Base-by-base conservation (phyloP, 2,113 vertebrate species). In the Aegotheles bennettii region DNA sequence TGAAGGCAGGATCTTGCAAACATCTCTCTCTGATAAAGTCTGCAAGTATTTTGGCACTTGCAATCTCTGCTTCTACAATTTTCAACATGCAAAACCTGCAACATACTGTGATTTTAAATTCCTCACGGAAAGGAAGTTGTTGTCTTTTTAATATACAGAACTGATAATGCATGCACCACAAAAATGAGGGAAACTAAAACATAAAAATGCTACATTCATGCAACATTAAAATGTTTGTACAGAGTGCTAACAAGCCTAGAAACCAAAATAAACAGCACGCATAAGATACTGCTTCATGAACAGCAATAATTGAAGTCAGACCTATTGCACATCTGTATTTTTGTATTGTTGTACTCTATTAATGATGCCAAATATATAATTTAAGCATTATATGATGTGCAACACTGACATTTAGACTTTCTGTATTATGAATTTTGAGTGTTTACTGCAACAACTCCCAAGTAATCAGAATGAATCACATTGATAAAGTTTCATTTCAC, bases 191-290 rank as follows among this genome's bases (percentile, higher is more conserved):
- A 71, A 93, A 76, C 36, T 48, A 57, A 53, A 91, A 45, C 57
- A 84, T 45, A 79, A 79, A 83, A 54, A 79, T 5, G 3, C 60
- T 78, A 63, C 2, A 0, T 78, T 84, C 56, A 45, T 42, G 54
- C 70, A 89, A 91, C 75, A 59, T 36, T 88, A 29, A 94, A 83
- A 71, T 70, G 59, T 73, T 94, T 83, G 63, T 56, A 69, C 38
- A 73, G 67, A 47, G 68, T 85, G 75, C 78, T 90, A 94, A 94
- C 75, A 91, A 91, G 78, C 59, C 50, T 14, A 85, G 81, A 91
- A 93, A 88, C 33, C 68, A 86, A 93, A 91, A 93, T 43, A 73
- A 67, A 76, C n/a, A 63, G 67, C 5, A 45, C 77, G 63, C 9
- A 2, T 38, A 79, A 79, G 85, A 96, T 28, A 61, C 28, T 83